phyloP scores from a whole-genome alignment of 2,113 vertebrate genomes.

The Typhlomys cinereus region DNA sequence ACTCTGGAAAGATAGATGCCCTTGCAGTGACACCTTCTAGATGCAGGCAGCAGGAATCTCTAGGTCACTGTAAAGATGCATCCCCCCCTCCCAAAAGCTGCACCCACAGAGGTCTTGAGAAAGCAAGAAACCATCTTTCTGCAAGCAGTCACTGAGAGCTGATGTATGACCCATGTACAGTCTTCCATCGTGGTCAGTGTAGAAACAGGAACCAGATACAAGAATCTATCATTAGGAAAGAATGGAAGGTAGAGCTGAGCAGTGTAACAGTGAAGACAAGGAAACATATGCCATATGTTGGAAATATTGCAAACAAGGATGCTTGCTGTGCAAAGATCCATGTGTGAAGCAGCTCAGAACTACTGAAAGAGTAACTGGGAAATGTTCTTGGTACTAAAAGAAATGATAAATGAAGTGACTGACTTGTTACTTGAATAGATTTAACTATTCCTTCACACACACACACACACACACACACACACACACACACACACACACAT shows the following conservation, averaged over 20 bases:
- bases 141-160: background rate
- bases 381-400: too few species aligned
- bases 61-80: background rate
- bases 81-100: background rate
- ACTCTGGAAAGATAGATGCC: background rate
- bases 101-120: background rate
- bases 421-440: background rate
- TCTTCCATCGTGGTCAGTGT: background rate
- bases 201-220: background rate
- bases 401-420: background rate
- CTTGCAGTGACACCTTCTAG: background rate
- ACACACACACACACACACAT: too few species aligned
- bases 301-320: background rate
- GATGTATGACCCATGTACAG: background rate
- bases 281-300: too few species aligned
- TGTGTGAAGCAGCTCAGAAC: too few species aligned
- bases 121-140: background rate
- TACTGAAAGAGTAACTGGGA: background rate
- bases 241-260: background rate
- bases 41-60: background rate
- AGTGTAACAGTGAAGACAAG: too few species aligned
- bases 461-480: too few species aligned
- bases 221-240: background rate
- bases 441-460: background rate
- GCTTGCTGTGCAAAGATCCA: background rate